Base-by-base conservation (phyloP, 1,140 invertebrate species). In the Zaprionus taronus region DNA sequence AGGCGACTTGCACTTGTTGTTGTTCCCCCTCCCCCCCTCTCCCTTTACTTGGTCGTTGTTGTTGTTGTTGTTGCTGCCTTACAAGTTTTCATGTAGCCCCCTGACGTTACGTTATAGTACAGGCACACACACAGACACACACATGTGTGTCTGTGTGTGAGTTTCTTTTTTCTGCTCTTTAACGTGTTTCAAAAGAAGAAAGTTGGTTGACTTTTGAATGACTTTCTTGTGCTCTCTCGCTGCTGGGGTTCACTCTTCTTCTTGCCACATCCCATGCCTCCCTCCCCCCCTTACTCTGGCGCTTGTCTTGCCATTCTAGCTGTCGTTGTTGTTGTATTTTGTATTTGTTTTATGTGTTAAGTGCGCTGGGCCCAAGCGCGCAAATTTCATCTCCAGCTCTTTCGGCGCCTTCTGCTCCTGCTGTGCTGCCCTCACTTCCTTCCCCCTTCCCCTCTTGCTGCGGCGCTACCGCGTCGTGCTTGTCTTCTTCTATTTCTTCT, bases 171-270 rank as follows among this genome's bases (percentile, higher is more conserved):
- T 69, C 63, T 83, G 72, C 77, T 83, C 84, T 87, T 87, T 89
- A 91, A 81, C 87, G 87, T 91, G 80, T 90, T 91, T 91, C 76
- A 83, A 83, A 91, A 86, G 87, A 84, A 91, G 87, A 91, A 91
- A 91, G 87, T 91, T 91, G 89, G 78, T 91, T 91, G 87, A 91
- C 87, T 91, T 91, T 91, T 91, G 87, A 91, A 91, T 91, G 87
- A 91, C 87, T 91, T 87, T 91, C 83, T 79, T 89, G 84, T 57
- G 65, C 65, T 66, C 51, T 55, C 77, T 72, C 81, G 72, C 70
- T 67, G 60, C 67, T 41, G 64, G 64, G 61, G 67, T 60, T 57
- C 64, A 66, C 69, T 72, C 51, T 14, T 14, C 28, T 47, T 69
- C 61, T 47, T 58, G 44, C 36, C 62, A 56, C 31, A 51, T 62